Percentiles rank a stretch among this genome's conserved stretches.
Evolutionary conservation across 1,140 invertebrate species (phyloP).

Genomic region (Formica selysi): DNA sequence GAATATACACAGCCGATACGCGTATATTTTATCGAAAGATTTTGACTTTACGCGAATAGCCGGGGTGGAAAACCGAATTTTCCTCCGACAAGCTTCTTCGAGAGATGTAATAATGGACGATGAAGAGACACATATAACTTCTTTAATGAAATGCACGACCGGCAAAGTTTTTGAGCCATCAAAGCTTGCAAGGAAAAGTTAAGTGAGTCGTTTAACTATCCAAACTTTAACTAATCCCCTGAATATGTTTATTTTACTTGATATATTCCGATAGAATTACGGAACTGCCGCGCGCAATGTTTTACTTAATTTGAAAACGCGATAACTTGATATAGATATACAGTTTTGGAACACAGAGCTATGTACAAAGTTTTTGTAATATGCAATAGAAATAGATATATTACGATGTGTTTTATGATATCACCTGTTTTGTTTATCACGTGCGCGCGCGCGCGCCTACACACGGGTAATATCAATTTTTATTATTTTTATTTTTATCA

Average conservation of each 20-base stretch:
- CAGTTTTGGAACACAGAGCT: conserved; percentile 2
- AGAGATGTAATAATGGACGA: too few relatives aligned
- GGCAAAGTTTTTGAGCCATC: conserved; percentile 34
- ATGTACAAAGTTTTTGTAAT: conserved; percentile 7
- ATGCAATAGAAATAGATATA: conserved; percentile 1
- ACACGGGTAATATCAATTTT: background rate
- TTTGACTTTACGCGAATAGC: conserved; percentile 15
- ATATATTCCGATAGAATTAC: background rate
- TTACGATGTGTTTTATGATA: conserved; percentile 6
- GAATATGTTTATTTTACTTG: conserved; percentile 47
- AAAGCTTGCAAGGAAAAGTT: conserved; percentile 43
- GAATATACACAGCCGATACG: background rate
- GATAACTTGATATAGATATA: conserved; percentile 2
- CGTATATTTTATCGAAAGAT: background rate
- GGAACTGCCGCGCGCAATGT: background rate
- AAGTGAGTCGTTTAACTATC: conserved; percentile 50
- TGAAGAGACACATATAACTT: conserved; percentile 38
- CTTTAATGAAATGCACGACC: conserved; percentile 45
- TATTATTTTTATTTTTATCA: conserved; percentile 4
- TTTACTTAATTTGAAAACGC: conserved; percentile 27
- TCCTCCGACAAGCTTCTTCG: too few relatives aligned
- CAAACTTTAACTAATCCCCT: conserved; percentile 24
- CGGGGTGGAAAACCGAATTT: background rate
- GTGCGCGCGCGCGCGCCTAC: too few relatives aligned
- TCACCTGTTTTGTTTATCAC: background rate